Conservation (phyloP, 2,888 invertebrate genomes). For the Drosophila macrospina region DNA sequence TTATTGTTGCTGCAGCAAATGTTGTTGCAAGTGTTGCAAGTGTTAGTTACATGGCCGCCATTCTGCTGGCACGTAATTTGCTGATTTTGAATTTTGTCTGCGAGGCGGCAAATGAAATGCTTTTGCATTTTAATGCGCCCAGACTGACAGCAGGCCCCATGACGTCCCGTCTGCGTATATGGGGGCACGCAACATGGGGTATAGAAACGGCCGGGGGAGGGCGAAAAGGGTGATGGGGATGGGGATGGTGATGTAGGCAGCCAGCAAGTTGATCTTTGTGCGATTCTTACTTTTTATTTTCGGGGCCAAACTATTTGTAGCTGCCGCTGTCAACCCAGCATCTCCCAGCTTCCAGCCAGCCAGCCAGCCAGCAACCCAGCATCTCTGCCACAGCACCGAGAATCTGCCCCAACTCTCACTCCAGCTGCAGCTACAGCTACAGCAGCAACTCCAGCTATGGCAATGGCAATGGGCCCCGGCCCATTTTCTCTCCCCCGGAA, state of each 20-base stretch:
- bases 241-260: constrained; percentile 10
- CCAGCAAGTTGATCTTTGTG: constrained; percentile 67
- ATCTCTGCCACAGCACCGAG: too few relatives aligned
- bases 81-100: constrained; percentile 80
- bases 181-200: constrained; percentile 5
- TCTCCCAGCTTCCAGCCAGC: constrained; percentile 4
- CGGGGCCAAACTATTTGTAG: constrained; percentile 73
- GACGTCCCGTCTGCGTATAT: constrained; percentile 29
- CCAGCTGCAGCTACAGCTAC: too few relatives aligned
- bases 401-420: too few relatives aligned
- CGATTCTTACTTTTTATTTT: constrained; percentile 47
- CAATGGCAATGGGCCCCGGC: constrained; percentile 35
- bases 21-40: constrained; percentile 44
- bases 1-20: constrained; percentile 32
- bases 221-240: neutral
- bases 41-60: constrained; percentile 75
- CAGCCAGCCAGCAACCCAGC: too few relatives aligned
- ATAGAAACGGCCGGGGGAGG: neutral
- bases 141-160: constrained; percentile 75
- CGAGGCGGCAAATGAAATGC: constrained; percentile 78
- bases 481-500: constrained; percentile 60
- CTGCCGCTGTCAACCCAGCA: constrained; percentile 72
- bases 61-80: constrained; percentile 77
- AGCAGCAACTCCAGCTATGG: neutral
- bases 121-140: constrained; percentile 80